Conservation (phyloP, 2,888 invertebrate genomes). For the Odontothrips loti region DNA sequence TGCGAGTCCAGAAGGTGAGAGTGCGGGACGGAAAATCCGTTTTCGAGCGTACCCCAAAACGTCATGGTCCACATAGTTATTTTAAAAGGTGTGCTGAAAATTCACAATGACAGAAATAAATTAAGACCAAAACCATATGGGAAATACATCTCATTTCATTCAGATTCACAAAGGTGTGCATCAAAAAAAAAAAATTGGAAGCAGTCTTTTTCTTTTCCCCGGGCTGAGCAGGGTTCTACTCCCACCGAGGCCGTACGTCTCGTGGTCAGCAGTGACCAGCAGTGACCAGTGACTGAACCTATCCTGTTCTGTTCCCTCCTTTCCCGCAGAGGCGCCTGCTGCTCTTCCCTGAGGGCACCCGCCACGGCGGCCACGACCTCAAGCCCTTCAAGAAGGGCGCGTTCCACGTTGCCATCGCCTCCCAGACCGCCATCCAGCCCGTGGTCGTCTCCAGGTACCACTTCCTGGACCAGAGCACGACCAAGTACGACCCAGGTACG, state of each 20-base stretch:
- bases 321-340: slow-evolving; percentile 46
- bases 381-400: slow-evolving; percentile 60
- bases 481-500: slow-evolving; percentile 39
- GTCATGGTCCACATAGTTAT: no score
- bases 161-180: background rate
- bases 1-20: slow-evolving; percentile 43
- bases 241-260: no score
- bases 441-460: slow-evolving; percentile 52
- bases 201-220: no score
- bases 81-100: slow-evolving; percentile 9
- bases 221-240: no score
- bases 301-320: no score
- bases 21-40: background rate
- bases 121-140: no score
- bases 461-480: slow-evolving; percentile 39
- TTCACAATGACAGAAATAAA: no score
- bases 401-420: slow-evolving; percentile 54
- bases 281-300: no score
- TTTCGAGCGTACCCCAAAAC: no score
- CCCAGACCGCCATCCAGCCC: slow-evolving; percentile 52
- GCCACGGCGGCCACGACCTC: slow-evolving; percentile 47
- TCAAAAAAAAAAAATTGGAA: slow-evolving; percentile 27
- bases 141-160: no score
- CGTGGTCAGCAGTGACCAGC: no score
- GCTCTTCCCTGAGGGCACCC: slow-evolving; percentile 58